phyloP scores from a whole-genome alignment of 2,797 vertebrate genomes.

The Semotilus atromaculatus region DNA sequence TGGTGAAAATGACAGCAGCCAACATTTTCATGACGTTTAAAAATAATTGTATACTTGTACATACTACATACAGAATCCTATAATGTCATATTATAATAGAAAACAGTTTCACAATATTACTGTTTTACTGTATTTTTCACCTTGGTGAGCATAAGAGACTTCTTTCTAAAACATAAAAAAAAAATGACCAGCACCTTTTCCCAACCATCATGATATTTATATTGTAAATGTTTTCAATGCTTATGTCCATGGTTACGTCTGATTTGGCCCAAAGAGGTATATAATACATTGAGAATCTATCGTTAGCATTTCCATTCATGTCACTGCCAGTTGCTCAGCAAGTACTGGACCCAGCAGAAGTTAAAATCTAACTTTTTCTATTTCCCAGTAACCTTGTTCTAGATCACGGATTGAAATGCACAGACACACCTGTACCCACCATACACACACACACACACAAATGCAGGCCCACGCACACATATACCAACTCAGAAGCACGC shows the following conservation, averaged over 20 bases:
- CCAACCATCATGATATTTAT: background rate
- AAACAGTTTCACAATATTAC: background rate
- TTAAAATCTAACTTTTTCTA: background rate
- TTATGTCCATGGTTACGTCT: background rate
- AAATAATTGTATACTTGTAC: background rate
- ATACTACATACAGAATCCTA: background rate
- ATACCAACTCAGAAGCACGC: background rate
- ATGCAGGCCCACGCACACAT: background rate
- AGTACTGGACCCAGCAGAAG: background rate
- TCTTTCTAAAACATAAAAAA: no score
- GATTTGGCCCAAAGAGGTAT: background rate
- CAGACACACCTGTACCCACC: slow-evolving; percentile 8
- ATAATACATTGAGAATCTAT: no score
- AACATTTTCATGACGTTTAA: background rate
- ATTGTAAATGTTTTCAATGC: background rate
- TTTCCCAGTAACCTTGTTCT: background rate
- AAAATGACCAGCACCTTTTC: background rate
- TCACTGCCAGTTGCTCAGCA: background rate
- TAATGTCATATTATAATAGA: background rate
- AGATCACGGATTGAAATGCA: background rate
- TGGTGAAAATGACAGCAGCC: background rate
- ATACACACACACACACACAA: background rate
- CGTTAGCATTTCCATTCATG: background rate
- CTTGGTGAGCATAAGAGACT: background rate
- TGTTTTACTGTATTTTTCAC: background rate